Conservation (phyloP, 1,140 invertebrate species). For the Diorhabda sublineata region DNA sequence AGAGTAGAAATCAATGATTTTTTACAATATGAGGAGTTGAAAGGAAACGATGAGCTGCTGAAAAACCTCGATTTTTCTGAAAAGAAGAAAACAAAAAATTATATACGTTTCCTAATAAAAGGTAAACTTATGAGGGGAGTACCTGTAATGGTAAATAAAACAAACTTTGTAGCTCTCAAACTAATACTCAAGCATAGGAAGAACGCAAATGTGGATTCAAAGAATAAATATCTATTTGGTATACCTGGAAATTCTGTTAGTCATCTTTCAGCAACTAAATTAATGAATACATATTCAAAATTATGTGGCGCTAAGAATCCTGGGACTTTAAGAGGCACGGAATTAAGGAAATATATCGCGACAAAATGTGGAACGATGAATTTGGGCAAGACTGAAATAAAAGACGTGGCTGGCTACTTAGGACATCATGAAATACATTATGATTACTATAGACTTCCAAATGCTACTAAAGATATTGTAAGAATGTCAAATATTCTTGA, state of each 20-base stretch:
- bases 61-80: neutral
- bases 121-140: constrained; percentile 12
- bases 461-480: neutral
- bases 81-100: constrained; percentile 1
- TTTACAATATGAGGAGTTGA: neutral
- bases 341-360: constrained; percentile 4
- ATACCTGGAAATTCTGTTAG: neutral
- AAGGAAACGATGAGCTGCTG: neutral
- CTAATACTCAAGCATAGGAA: neutral
- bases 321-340: neutral
- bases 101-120: constrained; percentile 8
- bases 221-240: constrained; percentile 13
- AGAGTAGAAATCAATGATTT: constrained; percentile 1
- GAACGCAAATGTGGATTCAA: constrained; percentile 4
- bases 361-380: neutral
- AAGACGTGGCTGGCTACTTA: neutral
- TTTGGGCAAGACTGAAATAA: constrained; percentile 3
- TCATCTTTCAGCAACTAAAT: neutral
- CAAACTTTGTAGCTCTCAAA: neutral
- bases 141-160: constrained; percentile 6
- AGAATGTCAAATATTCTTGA: neutral
- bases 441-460: neutral
- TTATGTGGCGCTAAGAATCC: neutral
- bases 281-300: neutral
- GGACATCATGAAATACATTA: constrained; percentile 4